These are phyloP conservation scores for Reinhardtius hippoglossoides DNA, from an alignment of 2,113 vertebrate genomes.

Conservation along the genomic window DNA sequence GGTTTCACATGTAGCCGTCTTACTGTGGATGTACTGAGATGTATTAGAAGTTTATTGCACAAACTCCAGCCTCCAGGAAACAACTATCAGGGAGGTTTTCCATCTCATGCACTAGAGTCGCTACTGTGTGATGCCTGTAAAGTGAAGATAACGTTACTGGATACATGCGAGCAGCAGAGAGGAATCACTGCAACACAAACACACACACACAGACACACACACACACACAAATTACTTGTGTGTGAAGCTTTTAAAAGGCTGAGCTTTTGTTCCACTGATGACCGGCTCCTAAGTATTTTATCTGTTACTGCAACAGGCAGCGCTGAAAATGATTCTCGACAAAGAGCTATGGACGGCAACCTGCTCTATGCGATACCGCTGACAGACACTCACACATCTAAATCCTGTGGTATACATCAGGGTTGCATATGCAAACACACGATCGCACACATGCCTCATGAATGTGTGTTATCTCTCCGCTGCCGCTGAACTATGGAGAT, in stretches of 20 bases:
- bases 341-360: conserved; percentile 3
- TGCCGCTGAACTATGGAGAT: conserved; percentile 44
- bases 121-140: conserved; percentile 29
- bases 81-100: no score
- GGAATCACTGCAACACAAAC: conserved; percentile 44
- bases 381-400: conserved; percentile 5
- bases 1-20: no score
- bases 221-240: background rate
- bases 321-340: conserved; percentile 23
- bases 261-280: conserved; percentile 38
- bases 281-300: conserved; percentile 39
- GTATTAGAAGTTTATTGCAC: no score
- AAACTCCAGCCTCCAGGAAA: no score
- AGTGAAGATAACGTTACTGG: conserved; percentile 61
- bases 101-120: no score
- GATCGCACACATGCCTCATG: background rate
- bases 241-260: conserved; percentile 32
- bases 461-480: conserved; percentile 34
- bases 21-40: no score
- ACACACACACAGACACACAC: no score
- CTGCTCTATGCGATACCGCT: conserved; percentile 34
- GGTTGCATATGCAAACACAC: conserved; percentile 18
- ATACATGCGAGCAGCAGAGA: conserved; percentile 1
- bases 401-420: conserved; percentile 4
- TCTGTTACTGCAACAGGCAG: conserved; percentile 53